Conservation (phyloP, 2,888 invertebrate genomes). For the Orthosia cruda region DNA sequence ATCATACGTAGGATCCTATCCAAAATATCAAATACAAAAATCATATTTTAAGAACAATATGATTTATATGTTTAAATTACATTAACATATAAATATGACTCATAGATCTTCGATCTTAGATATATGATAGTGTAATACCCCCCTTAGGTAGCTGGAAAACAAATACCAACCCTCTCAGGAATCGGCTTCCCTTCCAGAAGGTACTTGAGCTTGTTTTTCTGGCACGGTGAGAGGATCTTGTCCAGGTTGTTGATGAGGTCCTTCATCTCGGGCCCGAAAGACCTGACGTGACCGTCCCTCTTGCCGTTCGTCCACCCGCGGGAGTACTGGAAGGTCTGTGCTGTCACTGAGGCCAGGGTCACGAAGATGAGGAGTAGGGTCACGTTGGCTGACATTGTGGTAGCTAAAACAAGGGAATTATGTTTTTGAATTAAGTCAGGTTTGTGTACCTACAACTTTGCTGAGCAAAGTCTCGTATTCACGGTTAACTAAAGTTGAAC, state of each 20-base stretch:
- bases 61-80: too few relatives aligned
- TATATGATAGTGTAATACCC: too few relatives aligned
- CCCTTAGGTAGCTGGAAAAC: too few relatives aligned
- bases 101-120: too few relatives aligned
- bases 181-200: conserved; percentile 89
- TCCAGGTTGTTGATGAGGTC: conserved; percentile 79
- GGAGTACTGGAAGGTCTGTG: conserved; percentile 95
- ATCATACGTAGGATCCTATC: too few relatives aligned
- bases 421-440: neutral
- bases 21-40: too few relatives aligned
- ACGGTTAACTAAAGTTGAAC: neutral
- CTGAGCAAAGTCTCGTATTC: neutral
- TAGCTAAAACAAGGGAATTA: conserved; percentile 65
- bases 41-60: too few relatives aligned
- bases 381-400: conserved; percentile 79
- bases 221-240: conserved; percentile 87
- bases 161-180: conserved; percentile 86
- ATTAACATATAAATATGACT: too few relatives aligned
- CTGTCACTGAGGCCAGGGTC: conserved; percentile 86
- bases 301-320: conserved; percentile 95
- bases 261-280: conserved; percentile 72
- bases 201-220: conserved; percentile 89
- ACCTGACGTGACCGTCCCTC: conserved; percentile 81
- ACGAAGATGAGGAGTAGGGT: conserved; percentile 84
- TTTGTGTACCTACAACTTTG: neutral